A percentile compares a stretch with the other conserved stretches of the same genome.
Evolutionary conservation across 2,888 invertebrate genomes (phyloP).

Genomic region (Elysia crispata): DNA sequence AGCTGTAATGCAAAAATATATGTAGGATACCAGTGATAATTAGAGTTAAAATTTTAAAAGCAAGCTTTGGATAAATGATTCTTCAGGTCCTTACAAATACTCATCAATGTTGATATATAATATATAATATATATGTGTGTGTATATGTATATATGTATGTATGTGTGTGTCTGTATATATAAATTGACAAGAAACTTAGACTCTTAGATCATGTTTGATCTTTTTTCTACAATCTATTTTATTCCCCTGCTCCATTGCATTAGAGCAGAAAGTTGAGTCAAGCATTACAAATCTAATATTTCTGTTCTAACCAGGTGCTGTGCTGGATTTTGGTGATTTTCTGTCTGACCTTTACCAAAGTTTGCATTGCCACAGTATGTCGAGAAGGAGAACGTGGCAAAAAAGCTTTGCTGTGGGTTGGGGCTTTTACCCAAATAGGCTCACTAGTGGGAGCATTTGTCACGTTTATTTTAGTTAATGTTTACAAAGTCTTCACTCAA

Average conservation of each 20-base stretch:
- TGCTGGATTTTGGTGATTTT: slow-evolving; percentile 85
- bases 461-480: slow-evolving; percentile 85
- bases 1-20: too few species aligned
- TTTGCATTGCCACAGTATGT: slow-evolving; percentile 87
- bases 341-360: slow-evolving; percentile 86
- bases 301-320: slow-evolving; percentile 80
- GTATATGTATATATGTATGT: too few species aligned
- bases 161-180: too few species aligned
- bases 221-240: background rate
- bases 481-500: slow-evolving; percentile 73
- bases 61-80: too few species aligned
- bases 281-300: background rate
- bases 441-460: slow-evolving; percentile 86
- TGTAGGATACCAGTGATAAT: too few species aligned
- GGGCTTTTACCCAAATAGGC: slow-evolving; percentile 87
- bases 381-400: slow-evolving; percentile 82
- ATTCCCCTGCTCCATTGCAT: background rate
- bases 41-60: too few species aligned
- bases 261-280: too few species aligned
- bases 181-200: background rate
- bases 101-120: too few species aligned
- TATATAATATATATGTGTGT: too few species aligned
- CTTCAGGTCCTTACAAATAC: too few species aligned
- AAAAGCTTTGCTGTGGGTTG: slow-evolving; percentile 87
- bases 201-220: background rate